phyloP scores from a whole-genome alignment of 2,113 vertebrate genomes.

The Herpetotheres cachinnans region DNA sequence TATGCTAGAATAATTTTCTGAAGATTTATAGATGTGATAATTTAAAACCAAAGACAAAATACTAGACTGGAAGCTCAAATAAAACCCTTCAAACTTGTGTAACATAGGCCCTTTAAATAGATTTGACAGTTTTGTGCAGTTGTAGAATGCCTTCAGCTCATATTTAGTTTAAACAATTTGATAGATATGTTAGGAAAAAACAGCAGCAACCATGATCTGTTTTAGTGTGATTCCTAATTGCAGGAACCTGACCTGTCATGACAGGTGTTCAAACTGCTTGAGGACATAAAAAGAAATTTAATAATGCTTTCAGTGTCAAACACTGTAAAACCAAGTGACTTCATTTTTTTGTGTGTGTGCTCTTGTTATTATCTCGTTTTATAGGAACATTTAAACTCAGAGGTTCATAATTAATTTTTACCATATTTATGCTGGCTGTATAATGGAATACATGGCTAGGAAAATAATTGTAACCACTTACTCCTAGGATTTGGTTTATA shows the following conservation, averaged over 20 bases:
- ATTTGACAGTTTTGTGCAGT: conserved; percentile 51
- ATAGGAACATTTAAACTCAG: background rate
- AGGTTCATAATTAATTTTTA: background rate
- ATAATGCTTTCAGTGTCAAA: background rate
- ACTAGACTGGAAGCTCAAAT: background rate
- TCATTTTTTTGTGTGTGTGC: background rate
- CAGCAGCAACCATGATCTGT: conserved; percentile 14
- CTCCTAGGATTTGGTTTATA: background rate
- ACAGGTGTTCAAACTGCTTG: conserved; percentile 55
- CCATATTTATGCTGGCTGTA: background rate
- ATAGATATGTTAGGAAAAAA: conserved; percentile 4
- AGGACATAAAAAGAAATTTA: conserved; percentile 1
- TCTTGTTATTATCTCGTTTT: background rate
- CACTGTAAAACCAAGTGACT: background rate
- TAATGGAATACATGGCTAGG: background rate
- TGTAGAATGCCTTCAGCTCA: conserved; percentile 63
- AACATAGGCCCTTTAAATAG: conserved; percentile 18
- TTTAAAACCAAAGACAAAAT: background rate
- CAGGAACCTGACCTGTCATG: conserved; percentile 44
- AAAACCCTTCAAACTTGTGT: background rate
- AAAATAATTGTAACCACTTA: background rate
- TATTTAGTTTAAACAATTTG: conserved; percentile 59
- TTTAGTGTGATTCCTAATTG: conserved; percentile 36
- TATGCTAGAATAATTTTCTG: background rate
- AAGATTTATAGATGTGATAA: background rate